These are phyloP conservation scores for Lutjanus campechanus DNA, from an alignment of 2,797 vertebrate species.

Conservation along the genomic window DNA sequence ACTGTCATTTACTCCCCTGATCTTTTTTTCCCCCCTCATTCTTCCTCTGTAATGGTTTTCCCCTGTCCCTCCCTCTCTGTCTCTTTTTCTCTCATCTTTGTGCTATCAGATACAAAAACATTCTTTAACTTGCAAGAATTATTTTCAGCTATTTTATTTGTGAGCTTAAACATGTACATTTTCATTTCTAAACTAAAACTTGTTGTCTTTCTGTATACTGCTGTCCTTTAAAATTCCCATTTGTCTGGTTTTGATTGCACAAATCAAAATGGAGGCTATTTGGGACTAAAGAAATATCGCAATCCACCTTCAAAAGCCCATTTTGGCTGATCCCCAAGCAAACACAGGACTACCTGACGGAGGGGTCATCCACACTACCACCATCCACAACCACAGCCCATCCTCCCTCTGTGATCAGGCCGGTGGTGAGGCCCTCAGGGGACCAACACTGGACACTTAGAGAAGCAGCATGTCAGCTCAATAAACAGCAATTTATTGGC, in stretches of 20 bases:
- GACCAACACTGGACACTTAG: slow-evolving; percentile 64
- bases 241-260: background rate
- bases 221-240: background rate
- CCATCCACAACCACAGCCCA: slow-evolving; percentile 34
- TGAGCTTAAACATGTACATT: background rate
- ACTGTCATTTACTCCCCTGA: slow-evolving; percentile 27
- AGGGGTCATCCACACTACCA: slow-evolving; percentile 40
- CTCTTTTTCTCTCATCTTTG: slow-evolving; percentile 13
- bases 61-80: background rate
- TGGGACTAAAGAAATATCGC: background rate
- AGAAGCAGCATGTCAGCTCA: slow-evolving; percentile 56
- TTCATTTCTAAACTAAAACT: background rate
- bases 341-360: background rate
- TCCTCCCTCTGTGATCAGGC: slow-evolving; percentile 59
- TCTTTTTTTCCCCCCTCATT: background rate
- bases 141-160: background rate
- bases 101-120: slow-evolving; percentile 11
- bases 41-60: slow-evolving; percentile 7
- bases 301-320: background rate
- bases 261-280: background rate
- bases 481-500: slow-evolving; percentile 80
- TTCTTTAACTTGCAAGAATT: background rate
- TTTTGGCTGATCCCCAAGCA: slow-evolving; percentile 22
- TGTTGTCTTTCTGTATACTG: background rate
- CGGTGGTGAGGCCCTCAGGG: slow-evolving; percentile 56